Base-by-base conservation (phyloP, 2,888 invertebrate genomes). In the Drosophila antonietae region DNA sequence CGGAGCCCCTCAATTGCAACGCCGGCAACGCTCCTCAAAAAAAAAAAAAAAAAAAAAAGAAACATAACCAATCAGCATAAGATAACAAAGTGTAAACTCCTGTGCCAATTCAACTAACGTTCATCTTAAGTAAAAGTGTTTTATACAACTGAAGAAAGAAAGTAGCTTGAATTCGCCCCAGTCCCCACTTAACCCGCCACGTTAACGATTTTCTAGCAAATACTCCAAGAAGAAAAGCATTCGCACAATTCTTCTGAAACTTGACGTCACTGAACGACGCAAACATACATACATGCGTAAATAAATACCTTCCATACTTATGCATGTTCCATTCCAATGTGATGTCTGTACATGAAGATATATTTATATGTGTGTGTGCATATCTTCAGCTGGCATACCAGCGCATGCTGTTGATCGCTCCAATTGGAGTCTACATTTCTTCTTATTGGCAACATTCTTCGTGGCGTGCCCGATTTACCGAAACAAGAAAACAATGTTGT, bases 161-260 rank as follows among this genome's bases (percentile, higher is more conserved):
- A 37, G 53, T 41, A 23, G 37, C 2, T 43, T 33, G 4, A n/a
- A 23, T 41, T 37, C 15, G 18, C 33, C 3, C 37, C 18, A 31
- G 37, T 37, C 8, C 3, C 14, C 46, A 46, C 9, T 15, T 37
- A 44, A 63, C n/a, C 9, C 52, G 82, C 82, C 82, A 83, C 82
- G 82, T 83, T 84, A 73, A 70, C 78, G 78, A 53, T 73, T 80
- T 75, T 61, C 44, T 55, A 64, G 60, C 53, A 43, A 58, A 60
- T 46, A 63, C 62, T 39, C 4, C 57, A 56, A 56, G 20, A 56
- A 59, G 20, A 44, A 39, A 67, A 58, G 53, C 53, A 63, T 33
- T 41, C 44, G 49, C 43, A 44, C 52, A 66, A 57, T 78, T 73
- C 71, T 60, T 18, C 2, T 43, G 66, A 75, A 68, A 41, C 58